Percentiles rank a stretch among this genome's conserved stretches.
Evolutionary conservation across 2,888 invertebrate genomes (phyloP).

Genomic region (Aphodius granarius): DNA sequence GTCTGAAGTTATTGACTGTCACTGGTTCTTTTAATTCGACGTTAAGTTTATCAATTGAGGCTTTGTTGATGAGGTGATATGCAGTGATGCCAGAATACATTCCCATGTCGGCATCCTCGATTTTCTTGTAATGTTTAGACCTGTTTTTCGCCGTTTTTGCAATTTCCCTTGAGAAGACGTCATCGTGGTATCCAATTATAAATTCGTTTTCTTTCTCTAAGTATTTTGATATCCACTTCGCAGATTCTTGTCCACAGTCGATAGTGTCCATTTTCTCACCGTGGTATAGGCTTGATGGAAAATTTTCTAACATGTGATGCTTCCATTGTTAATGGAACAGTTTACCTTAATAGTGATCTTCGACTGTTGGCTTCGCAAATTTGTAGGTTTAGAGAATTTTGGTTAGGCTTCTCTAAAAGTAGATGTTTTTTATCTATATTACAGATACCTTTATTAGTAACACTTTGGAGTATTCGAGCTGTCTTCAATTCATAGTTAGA

Average conservation of each 20-base stretch:
- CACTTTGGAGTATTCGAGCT: slow-evolving; percentile 51
- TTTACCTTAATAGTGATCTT: not conserved
- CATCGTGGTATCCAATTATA: slow-evolving; percentile 47
- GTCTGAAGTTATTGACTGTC: slow-evolving; percentile 57
- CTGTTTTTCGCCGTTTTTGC: too few relatives aligned
- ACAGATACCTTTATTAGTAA: slow-evolving; percentile 52
- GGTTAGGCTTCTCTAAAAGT: slow-evolving; percentile 54
- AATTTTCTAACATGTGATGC: not conserved
- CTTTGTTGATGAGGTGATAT: slow-evolving; percentile 57
- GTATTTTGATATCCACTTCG: slow-evolving; percentile 62
- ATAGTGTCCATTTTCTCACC: slow-evolving; percentile 54
- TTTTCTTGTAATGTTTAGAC: too few relatives aligned
- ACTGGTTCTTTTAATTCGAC: slow-evolving; percentile 50
- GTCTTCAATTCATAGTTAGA: slow-evolving; percentile 34
- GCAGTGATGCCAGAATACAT: slow-evolving; percentile 58
- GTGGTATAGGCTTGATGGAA: slow-evolving; percentile 40
- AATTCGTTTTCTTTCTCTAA: slow-evolving; percentile 43
- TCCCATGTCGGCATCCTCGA: too few relatives aligned
- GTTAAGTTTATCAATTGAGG: slow-evolving; percentile 59
- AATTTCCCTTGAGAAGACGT: slow-evolving; percentile 24
- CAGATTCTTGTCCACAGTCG: slow-evolving; percentile 66
- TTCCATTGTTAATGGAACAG: not conserved
- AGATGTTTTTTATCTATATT: slow-evolving; percentile 52
- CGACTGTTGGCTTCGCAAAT: slow-evolving; percentile 41
- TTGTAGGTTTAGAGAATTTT: slow-evolving; percentile 52